Evolutionary conservation across 2,797 vertebrate genomes (phyloP).

Genomic region (Typhlichthys eigenmanni): DNA sequence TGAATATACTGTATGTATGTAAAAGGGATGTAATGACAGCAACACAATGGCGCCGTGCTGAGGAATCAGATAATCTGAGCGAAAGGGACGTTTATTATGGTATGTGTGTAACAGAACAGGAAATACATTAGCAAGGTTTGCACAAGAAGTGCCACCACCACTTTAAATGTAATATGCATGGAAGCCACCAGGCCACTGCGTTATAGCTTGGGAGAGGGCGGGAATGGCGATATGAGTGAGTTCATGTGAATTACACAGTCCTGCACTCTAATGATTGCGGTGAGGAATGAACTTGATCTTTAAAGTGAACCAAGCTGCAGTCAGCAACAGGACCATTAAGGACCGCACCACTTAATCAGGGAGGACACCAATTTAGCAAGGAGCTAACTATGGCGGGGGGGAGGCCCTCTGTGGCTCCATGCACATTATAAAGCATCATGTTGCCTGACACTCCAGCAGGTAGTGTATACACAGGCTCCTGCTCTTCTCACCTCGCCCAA

Average conservation of each 20-base stretch:
- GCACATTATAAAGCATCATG: constrained; percentile 53
- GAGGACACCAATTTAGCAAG: constrained; percentile 59
- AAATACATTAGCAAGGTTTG: constrained; percentile 39
- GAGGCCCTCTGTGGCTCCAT: constrained; percentile 53
- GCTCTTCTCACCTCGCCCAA: constrained; percentile 27
- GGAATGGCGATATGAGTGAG: constrained; percentile 28
- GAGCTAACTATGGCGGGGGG: constrained; percentile 57
- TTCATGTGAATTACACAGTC: constrained; percentile 62
- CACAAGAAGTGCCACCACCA: constrained; percentile 24
- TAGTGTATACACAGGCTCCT: constrained; percentile 13
- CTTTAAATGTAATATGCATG: constrained; percentile 28
- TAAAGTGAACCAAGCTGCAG: constrained; percentile 67
- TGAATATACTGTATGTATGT: constrained; percentile 58
- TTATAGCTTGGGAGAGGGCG: neutral
- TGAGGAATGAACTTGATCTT: constrained; percentile 81
- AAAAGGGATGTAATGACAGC: constrained; percentile 63
- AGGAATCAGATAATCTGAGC: constrained; percentile 61
- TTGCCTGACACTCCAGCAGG: constrained; percentile 41
- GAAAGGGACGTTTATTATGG: constrained; percentile 47
- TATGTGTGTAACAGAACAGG: constrained; percentile 38
- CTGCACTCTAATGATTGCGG: constrained; percentile 68
- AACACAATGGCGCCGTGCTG: constrained; percentile 57
- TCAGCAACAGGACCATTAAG: constrained; percentile 66
- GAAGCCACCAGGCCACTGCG: constrained; percentile 5
- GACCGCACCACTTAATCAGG: constrained; percentile 72